Base-by-base conservation (phyloP, 2,888 invertebrate species). In the Halictus ligatus region DNA sequence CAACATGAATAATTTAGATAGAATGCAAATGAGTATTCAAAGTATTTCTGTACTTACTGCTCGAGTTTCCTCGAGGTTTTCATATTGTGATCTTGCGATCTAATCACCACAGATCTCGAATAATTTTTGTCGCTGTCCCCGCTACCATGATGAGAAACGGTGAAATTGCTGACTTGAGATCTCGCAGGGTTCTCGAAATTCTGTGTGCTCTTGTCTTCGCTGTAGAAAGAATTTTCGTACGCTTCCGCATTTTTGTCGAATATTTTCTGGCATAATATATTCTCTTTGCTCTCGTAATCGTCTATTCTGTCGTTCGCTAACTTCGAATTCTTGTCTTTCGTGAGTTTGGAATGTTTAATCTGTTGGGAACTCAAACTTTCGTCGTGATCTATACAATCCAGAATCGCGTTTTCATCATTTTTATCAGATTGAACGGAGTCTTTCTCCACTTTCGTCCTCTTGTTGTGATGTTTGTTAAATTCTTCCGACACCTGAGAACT, bases 51-150 rank as follows among this genome's bases (percentile, higher is more conserved):
- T 78, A 94, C 95, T 93, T 85, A 95, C 95, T 95, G 94, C 85
- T 94, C 94, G 7, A 95, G 93, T 84, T 95, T 95, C 58, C 94
- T 94, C 1, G 94, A 93, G 8, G 93, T 92, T 86, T 94, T 94
- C 76, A 94, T 91, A 50, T 93, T 91, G 81, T 90, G 91, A 81
- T 93, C 91, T 67, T 94, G 93, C 0, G 94, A 93, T 72, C 95
- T 90, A 58, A 95, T 92, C 29, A 95, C 94, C 48, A 95, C 93
- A 2, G 95, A 95, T 83, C 93, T 92, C 7, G 93, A 94, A 69
- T 94, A 94, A 81, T 93, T 94, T 85, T 93, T 93, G 58, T 95
- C 95, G 71, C 94, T 94, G 67, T 95, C 95, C 12, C 92, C 94
- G 0, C 95, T 94, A 81, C 94, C 94, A 81, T 94, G 95, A 60